Conservation (phyloP, 2,888 invertebrate genomes). For the Trichogramma evanescens region DNA sequence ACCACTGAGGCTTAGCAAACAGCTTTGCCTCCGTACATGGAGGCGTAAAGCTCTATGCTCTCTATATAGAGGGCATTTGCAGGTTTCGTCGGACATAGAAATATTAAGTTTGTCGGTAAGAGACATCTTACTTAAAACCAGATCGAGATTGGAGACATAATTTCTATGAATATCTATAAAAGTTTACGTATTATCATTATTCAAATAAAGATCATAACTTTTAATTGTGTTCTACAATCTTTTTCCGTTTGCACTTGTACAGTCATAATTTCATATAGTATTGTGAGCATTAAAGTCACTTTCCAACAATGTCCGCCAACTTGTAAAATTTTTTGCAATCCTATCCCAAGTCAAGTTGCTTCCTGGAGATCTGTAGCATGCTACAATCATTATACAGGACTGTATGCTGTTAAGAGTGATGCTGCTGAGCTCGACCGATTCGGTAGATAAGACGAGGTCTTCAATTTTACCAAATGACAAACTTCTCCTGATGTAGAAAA, state of each 20-base stretch:
- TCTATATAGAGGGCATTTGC: neutral
- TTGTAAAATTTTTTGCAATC: no score
- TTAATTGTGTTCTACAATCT: conserved; percentile 4
- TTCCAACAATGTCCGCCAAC: no score
- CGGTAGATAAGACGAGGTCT: neutral
- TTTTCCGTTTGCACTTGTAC: conserved; percentile 8
- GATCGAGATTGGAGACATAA: conserved; percentile 10
- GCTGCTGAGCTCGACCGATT: conserved; percentile 1
- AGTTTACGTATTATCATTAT: conserved; percentile 5
- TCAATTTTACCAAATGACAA: neutral
- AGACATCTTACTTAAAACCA: conserved; percentile 5
- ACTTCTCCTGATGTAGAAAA: neutral
- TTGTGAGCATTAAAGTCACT: conserved; percentile 13
- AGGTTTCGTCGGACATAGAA: conserved; percentile 7
- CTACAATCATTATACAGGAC: no score
- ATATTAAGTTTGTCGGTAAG: conserved; percentile 7
- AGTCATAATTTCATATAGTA: conserved; percentile 6
- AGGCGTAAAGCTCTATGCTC: no score
- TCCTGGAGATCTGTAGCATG: no score
- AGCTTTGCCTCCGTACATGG: no score
- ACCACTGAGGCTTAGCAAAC: no score
- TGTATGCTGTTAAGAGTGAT: neutral
- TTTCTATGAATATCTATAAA: neutral
- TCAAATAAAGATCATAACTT: conserved; percentile 2
- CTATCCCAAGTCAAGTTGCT: no score